These are phyloP conservation scores for Euleptes europaea DNA, from an alignment of 2,113 vertebrate genomes.

Conservation along the genomic window DNA sequence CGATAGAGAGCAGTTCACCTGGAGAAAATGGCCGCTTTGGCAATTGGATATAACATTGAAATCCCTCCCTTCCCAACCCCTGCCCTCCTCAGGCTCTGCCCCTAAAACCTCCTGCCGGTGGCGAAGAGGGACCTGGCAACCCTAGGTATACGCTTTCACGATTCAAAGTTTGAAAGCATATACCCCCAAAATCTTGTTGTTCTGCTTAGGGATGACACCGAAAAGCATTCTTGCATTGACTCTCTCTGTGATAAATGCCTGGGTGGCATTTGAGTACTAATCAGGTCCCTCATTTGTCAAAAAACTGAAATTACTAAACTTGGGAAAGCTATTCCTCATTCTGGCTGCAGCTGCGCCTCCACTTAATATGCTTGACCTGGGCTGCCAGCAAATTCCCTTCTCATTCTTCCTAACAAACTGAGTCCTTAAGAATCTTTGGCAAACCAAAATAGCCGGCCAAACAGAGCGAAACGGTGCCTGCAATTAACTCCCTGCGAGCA, in stretches of 20 bases:
- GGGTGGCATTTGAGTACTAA: not conserved
- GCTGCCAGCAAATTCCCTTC: slow-evolving; percentile 21
- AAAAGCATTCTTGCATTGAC: not conserved
- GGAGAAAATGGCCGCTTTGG: no score
- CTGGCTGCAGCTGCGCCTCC: slow-evolving; percentile 11
- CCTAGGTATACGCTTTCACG: no score
- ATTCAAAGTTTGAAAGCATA: no score
- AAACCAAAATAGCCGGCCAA: slow-evolving; percentile 8
- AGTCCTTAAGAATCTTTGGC: slow-evolving; percentile 27
- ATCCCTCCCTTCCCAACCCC: no score
- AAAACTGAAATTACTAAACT: slow-evolving; percentile 31
- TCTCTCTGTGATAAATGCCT: not conserved
- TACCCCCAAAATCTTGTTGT: no score
- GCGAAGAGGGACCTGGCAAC: no score
- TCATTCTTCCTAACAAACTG: slow-evolving; percentile 26
- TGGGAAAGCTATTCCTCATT: slow-evolving; percentile 20
- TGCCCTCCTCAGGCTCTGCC: no score
- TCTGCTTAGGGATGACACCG: no score
- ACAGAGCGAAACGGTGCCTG: slow-evolving; percentile 3
- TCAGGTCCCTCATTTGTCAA: not conserved
- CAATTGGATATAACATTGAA: no score
- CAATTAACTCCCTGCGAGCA: slow-evolving; percentile 18
- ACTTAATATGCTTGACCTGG: slow-evolving; percentile 12
- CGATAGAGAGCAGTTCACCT: no score
- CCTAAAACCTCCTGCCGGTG: no score